Percentiles rank a stretch among this genome's conserved stretches.
phyloP scores from a whole-genome alignment of 2,797 vertebrate genomes.

The Sandelia bainsii region DNA sequence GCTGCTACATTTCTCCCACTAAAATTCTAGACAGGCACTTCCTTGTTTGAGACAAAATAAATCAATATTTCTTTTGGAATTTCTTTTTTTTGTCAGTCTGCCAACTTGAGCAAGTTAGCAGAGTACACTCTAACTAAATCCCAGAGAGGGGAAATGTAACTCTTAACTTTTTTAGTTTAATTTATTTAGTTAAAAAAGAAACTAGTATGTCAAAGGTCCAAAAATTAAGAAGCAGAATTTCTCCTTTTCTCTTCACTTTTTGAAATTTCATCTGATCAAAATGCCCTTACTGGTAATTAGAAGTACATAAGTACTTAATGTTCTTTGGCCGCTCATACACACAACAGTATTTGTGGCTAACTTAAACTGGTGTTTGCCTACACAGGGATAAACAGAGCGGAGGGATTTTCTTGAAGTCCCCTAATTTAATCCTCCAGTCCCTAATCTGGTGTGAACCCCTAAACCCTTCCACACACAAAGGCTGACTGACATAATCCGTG shows the following conservation, averaged over 20 bases:
- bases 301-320: constrained; percentile 55
- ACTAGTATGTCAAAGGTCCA: background rate
- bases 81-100: constrained; percentile 19
- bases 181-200: background rate
- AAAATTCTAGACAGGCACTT: background rate
- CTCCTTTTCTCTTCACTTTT: background rate
- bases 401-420: constrained; percentile 80
- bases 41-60: constrained; percentile 25
- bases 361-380: constrained; percentile 69
- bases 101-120: constrained; percentile 9
- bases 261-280: constrained; percentile 29
- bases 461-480: constrained; percentile 80
- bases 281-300: constrained; percentile 56
- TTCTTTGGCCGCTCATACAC: constrained; percentile 55
- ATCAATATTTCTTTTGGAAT: constrained; percentile 19
- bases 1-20: background rate
- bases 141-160: background rate
- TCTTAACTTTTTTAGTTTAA: background rate
- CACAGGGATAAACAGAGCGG: constrained; percentile 67
- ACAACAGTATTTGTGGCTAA: constrained; percentile 43
- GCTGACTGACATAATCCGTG: constrained; percentile 76
- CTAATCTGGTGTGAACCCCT: constrained; percentile 83
- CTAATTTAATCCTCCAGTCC: constrained; percentile 82
- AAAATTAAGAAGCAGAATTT: background rate
- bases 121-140: background rate